A percentile compares a stretch with the other conserved stretches of the same genome.
Evolutionary conservation across 2,888 invertebrate genomes (phyloP).

Genomic region (Escarpia spicata): DNA sequence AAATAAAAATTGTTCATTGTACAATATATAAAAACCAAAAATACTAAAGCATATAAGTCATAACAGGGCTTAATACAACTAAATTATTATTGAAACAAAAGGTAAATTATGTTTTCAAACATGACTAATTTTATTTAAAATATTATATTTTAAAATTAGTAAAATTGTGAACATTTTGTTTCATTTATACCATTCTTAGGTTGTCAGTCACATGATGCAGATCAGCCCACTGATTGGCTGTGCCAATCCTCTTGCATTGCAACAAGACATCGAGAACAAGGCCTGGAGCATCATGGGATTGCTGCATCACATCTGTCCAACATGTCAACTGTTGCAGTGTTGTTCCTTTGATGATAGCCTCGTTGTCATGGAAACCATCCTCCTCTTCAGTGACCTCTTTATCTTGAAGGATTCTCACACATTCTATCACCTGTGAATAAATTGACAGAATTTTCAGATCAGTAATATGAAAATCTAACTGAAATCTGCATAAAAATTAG

Average conservation of each 20-base stretch:
- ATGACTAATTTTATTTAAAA: not conserved
- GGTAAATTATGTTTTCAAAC: not conserved
- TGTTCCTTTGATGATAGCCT: not conserved
- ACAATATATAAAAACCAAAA: not conserved
- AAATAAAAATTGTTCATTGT: not conserved
- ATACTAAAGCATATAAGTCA: not conserved
- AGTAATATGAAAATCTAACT: not conserved
- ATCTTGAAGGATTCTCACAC: conserved; percentile 53
- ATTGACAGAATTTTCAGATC: not conserved
- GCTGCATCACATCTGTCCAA: conserved; percentile 50
- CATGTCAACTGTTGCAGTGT: conserved; percentile 48
- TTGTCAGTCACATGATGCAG: conserved; percentile 44
- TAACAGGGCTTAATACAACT: not conserved
- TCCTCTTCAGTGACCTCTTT: conserved; percentile 46
- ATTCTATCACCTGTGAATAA: conserved; percentile 51
- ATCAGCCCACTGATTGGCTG: conserved; percentile 53
- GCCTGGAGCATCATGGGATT: conserved; percentile 45
- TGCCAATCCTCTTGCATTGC: conserved; percentile 51
- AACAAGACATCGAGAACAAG: conserved; percentile 53
- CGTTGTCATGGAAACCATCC: conserved; percentile 4
- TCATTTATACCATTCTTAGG: conserved; percentile 27
- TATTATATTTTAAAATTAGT: not conserved
- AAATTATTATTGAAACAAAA: not conserved
- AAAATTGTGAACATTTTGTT: not conserved
- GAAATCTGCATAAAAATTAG: conserved; percentile 8